Evolutionary conservation across 2,113 vertebrate genomes (phyloP).

Genomic region (Sciurus niger): DNA sequence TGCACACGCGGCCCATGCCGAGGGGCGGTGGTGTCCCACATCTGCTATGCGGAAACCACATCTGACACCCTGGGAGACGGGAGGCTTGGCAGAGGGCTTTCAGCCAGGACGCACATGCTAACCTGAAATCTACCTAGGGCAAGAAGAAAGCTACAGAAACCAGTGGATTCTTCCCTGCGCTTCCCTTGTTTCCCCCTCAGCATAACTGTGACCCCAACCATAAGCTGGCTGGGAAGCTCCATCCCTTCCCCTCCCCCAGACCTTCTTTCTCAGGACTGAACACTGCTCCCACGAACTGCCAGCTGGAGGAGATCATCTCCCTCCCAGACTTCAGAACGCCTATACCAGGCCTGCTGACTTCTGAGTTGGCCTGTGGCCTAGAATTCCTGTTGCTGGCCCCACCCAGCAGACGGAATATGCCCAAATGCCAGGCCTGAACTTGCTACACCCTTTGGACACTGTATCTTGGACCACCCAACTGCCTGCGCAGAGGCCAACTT

Average conservation of each 20-base stretch:
- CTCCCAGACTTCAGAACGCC: conserved; percentile 66
- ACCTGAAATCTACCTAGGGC: neutral
- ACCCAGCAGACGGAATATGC: conserved; percentile 67
- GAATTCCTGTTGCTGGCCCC: conserved; percentile 74
- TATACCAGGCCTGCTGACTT: conserved; percentile 67
- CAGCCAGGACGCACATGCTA: too few species aligned
- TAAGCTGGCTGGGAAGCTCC: neutral
- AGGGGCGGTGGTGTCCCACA: fast-evolving
- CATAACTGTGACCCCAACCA: neutral
- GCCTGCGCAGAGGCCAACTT: conserved; percentile 48
- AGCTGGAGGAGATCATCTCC: conserved; percentile 58
- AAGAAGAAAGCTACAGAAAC: neutral
- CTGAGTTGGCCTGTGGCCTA: conserved; percentile 77
- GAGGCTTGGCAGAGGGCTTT: neutral
- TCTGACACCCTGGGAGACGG: neutral
- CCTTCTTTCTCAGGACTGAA: conserved; percentile 41
- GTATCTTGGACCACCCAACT: conserved; percentile 77
- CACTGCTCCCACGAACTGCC: neutral
- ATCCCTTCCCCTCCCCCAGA: neutral
- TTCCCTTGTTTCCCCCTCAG: neutral
- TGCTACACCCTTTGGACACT: conserved; percentile 74
- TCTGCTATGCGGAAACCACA: neutral
- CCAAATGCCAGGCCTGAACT: conserved; percentile 80
- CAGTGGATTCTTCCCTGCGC: neutral
- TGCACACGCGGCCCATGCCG: too few species aligned